These are phyloP conservation scores for Ovis aries DNA, from an alignment of 2,113 vertebrate species.

Conservation along the genomic window ARS-UI_Ramb_v3.0 NC_056059.1:65520001-65520500, in stretches of 20 bases:
- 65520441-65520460: background rate
- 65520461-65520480: background rate
- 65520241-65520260: background rate
- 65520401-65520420: background rate
- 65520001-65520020: background rate
- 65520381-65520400: background rate
- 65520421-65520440: background rate
- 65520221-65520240: background rate
- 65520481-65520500: background rate
- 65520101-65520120: background rate
- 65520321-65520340: background rate
- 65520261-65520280: background rate
- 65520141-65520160: background rate
- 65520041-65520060: background rate
- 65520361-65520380: background rate
- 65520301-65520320: background rate
- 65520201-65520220: background rate
- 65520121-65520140: background rate
- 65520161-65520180: background rate
- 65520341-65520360: background rate
- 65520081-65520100: background rate
- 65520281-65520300: background rate
- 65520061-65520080: background rate
- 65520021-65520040: background rate
- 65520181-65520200: background rate